Evolutionary conservation across 2,888 invertebrate species (phyloP).

Genomic region (Fragum whitleyi): DNA sequence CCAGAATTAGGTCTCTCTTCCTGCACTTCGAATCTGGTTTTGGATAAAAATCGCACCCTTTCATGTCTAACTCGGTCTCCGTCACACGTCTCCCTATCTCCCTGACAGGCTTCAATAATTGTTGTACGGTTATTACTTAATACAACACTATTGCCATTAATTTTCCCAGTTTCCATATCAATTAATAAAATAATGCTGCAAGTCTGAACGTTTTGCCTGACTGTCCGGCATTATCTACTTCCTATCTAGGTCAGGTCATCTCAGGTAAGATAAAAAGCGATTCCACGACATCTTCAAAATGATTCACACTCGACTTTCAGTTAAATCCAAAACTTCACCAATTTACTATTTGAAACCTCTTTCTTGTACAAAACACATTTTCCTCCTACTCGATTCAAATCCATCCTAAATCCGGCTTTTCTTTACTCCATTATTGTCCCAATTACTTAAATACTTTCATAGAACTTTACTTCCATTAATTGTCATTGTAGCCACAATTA

Average conservation of each 20-base stretch:
- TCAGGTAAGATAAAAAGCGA: background rate
- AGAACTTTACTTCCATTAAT: too few relatives aligned
- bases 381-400: too few relatives aligned
- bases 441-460: too few relatives aligned
- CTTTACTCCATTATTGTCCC: too few relatives aligned
- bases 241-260: background rate
- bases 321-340: too few relatives aligned
- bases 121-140: slow-evolving; percentile 26
- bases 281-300: background rate
- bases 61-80: slow-evolving; percentile 22
- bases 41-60: slow-evolving; percentile 12
- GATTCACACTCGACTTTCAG: too few relatives aligned
- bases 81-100: slow-evolving; percentile 9
- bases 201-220: slow-evolving; percentile 1
- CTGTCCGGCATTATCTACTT: slow-evolving; percentile 1
- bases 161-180: slow-evolving; percentile 22
- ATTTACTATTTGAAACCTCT: too few relatives aligned
- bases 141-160: slow-evolving; percentile 24
- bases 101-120: slow-evolving; percentile 12
- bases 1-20: background rate
- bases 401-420: too few relatives aligned
- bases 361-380: too few relatives aligned
- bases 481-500: too few relatives aligned
- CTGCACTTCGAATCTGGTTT: slow-evolving; percentile 11
- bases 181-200: background rate